Conservation (phyloP, 2,888 invertebrate species). For the Griposia aprilina region DNA sequence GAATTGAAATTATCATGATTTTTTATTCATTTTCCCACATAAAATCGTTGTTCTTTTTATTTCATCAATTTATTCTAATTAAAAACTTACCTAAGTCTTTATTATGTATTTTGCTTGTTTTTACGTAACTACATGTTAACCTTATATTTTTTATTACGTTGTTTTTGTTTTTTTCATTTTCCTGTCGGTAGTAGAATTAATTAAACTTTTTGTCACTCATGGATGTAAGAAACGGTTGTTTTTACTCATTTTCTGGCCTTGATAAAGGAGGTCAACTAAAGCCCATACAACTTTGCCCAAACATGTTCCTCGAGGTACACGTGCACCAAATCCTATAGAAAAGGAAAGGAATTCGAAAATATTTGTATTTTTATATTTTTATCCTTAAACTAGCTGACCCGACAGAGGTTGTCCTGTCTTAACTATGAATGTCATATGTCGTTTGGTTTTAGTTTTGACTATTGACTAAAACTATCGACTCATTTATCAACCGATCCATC, state of each 20-base stretch:
- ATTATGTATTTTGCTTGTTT: background rate
- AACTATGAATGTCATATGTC: too few species aligned
- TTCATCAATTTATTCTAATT: background rate
- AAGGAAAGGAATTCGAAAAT: too few species aligned
- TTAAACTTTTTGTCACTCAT: background rate
- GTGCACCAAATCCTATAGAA: too few species aligned
- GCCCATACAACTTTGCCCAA: too few species aligned
- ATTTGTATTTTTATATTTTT: too few species aligned
- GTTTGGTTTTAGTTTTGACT: too few species aligned
- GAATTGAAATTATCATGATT: background rate
- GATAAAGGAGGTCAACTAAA: background rate
- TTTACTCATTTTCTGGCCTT: slow-evolving; percentile 4
- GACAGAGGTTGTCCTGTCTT: too few species aligned
- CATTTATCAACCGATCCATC: too few species aligned
- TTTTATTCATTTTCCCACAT: background rate
- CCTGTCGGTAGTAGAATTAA: background rate
- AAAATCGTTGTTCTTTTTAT: background rate
- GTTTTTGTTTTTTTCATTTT: background rate
- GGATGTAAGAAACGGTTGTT: background rate
- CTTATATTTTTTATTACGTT: background rate
- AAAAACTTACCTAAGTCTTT: background rate
- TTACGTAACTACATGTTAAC: background rate
- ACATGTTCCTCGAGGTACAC: too few species aligned
- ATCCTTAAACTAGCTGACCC: too few species aligned
- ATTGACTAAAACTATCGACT: too few species aligned